A percentile compares a stretch with the other conserved stretches of the same genome.
Evolutionary conservation across 2,797 vertebrate genomes (phyloP).

Genomic region (Garrulus glandarius): DNA sequence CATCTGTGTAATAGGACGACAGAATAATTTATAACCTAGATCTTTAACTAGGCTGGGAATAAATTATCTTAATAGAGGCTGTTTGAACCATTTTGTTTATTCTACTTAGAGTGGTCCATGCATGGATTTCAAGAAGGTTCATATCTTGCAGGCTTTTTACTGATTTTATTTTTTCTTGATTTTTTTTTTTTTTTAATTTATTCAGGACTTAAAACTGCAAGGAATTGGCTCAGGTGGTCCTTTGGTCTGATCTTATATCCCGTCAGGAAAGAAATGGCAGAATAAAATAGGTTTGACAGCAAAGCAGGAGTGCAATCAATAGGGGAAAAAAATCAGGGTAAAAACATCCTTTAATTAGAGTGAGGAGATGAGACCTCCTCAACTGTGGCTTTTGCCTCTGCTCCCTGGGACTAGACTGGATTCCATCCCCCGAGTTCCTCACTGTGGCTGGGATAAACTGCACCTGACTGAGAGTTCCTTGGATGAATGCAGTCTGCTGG

Average conservation of each 20-base stretch:
- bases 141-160: not conserved
- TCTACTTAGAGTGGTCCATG: not conserved
- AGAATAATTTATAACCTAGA: not conserved
- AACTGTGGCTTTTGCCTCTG: not conserved
- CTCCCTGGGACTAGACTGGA: not conserved
- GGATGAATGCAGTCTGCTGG: not conserved
- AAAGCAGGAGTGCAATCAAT: not conserved
- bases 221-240: not conserved
- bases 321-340: not conserved
- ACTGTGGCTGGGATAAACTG: not conserved
- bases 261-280: not conserved
- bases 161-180: not conserved
- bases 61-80: not conserved
- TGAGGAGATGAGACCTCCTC: not conserved
- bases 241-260: not conserved
- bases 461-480: not conserved
- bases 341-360: not conserved
- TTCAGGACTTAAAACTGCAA: not conserved
- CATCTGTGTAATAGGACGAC: not conserved
- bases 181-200: not conserved
- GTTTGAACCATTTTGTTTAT: not conserved
- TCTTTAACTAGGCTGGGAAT: not conserved
- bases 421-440: not conserved
- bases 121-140: not conserved
- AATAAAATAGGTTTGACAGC: not conserved